phyloP scores from a whole-genome alignment of 2,888 invertebrate genomes.

The Noctua janthe region DNA sequence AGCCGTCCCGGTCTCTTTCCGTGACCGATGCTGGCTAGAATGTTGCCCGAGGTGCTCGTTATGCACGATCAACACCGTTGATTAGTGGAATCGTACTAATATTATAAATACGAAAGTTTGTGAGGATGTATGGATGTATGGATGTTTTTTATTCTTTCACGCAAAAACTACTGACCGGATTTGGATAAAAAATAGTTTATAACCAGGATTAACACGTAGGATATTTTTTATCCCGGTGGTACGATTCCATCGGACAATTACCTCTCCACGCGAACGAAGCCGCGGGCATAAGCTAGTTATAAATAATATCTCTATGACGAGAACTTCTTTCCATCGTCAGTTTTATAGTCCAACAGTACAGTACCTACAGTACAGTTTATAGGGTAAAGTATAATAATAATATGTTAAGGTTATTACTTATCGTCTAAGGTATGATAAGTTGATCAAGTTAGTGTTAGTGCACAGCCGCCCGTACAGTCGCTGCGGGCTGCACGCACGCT shows the following conservation, averaged over 20 bases:
- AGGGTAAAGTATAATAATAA: neutral
- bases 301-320: neutral
- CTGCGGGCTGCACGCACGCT: neutral
- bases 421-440: slow-evolving; percentile 47
- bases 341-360: neutral
- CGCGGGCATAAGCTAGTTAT: no score
- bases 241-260: no score
- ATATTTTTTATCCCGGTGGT: no score
- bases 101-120: no score
- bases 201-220: no score
- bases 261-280: no score
- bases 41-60: neutral
- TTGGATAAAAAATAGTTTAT: no score
- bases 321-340: neutral
- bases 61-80: neutral
- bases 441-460: slow-evolving; percentile 51
- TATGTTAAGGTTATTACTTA: neutral
- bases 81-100: neutral
- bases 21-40: neutral
- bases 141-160: no score
- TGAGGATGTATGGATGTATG: no score
- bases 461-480: slow-evolving; percentile 36
- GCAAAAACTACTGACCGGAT: no score
- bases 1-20: neutral
- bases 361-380: no score